Base-by-base conservation (phyloP, 2,113 vertebrate species). In the Rostratula benghalensis region DNA sequence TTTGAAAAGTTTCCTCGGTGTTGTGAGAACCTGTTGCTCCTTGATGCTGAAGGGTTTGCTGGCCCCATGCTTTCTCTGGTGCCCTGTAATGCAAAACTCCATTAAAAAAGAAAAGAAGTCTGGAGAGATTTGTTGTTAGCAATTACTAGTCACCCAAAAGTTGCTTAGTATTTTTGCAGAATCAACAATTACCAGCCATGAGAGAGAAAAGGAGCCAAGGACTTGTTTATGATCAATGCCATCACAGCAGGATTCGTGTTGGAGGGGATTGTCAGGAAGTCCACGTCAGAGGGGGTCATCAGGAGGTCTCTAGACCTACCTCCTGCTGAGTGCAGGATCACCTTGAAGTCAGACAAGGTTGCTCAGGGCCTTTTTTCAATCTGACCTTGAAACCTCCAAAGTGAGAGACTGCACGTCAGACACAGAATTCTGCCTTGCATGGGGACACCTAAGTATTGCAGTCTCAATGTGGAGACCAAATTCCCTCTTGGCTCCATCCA, bases 191-290 rank as follows among this genome's bases (percentile, higher is more conserved):
- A 67, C 33, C 48, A 63, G 48, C 27, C 0, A 0, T 33, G 54
- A 65, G 60, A 56, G 35, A 81, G 35, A 8, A 9, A 3, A 11
- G 24, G 30, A 76, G 25, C 25, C n/a, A 37, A 23, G 50, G 22
- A 53, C 20, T 25, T 17, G 0, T 8, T 65, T 48, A 67, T 4
- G 59, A 22, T 31, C 12, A 15, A 17, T 1, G 7, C 0, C 5
- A 43, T 43, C 25, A 19, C 37, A 63, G 57, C 33, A 41, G 53
- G 56, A 67, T 41, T 48, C 45, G 45, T 30, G 59, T 14, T 20
- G 18, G 53, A 59, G 41, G 41, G 10, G 28, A 11, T 25, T 56
- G 46, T 78, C 24, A 5, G 73, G 41, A 46, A 33, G 11, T 31
- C 69, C 39, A 39, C 9, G 39, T 39, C 11, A 11, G 39, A 39